Evolutionary conservation across 2,113 vertebrate genomes (phyloP), one percentile per base, ranked within the genome.

Genomic region (Albula goreensis): DNA sequence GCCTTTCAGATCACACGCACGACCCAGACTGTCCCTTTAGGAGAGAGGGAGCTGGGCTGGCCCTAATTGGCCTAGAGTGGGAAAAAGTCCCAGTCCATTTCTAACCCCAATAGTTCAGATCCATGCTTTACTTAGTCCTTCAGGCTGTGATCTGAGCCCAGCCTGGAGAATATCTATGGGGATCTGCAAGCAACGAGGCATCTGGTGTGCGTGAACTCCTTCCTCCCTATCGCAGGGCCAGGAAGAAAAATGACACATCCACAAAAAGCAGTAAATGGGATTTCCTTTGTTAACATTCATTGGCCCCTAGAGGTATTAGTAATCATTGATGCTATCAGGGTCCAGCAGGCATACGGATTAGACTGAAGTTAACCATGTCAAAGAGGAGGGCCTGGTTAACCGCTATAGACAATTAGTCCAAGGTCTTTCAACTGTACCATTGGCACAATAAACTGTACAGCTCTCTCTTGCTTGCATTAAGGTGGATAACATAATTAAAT

Each of bases 311-410:
- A 85, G 10, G 25, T 12, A 7, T n/a, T 25, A 25, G 9, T 9
- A 13, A 63, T 56, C 3, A 13, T 11, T 48, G 78, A 22, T 53
- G 48, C 78, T 80, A 80, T 85, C 84, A 63, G 25, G 48, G 41
- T 41, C 2, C 3, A 56, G 25, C 84, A 85, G 84, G 48, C 74
- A 48, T 53, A 4, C 17, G 84, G 78, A 79, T 80, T 80, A 85
- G 84, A 50, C 48, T 12, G 13, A 19, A 8, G 19, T 85, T 56
- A 57, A 50, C 52, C 48, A 12, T 80, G 48, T 80, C 48, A 60
- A 82, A 79, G 15, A 50, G 48, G 31, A 48, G 31, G 13, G 74
- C 5, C 31, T 78, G 83, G 5, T 49, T 11, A 52, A 70, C 25
- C 10, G 70, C n/a, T 74, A 74, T n/a, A 25, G 70, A 31, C 70